Conservation (phyloP, 1,140 invertebrate genomes). For the Schmidtea mediterranea region DNA sequence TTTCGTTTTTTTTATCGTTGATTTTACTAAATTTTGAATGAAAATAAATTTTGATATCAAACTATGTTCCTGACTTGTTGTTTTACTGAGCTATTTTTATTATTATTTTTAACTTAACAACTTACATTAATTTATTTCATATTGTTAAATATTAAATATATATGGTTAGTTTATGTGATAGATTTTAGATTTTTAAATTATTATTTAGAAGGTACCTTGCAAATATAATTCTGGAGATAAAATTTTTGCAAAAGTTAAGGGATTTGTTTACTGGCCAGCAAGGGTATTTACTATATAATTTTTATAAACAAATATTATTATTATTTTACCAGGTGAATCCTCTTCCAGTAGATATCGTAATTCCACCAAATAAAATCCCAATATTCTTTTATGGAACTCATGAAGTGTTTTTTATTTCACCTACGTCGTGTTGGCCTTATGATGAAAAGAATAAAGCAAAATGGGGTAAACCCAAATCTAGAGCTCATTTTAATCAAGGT, state of each 20-base stretch:
- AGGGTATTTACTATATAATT: neutral
- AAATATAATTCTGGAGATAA: conserved; percentile 3
- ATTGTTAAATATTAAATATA: no score
- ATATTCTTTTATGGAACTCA: conserved; percentile 82
- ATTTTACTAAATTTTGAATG: no score
- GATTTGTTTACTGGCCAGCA: conserved; percentile 1
- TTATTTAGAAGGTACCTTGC: no score
- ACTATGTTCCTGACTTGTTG: no score
- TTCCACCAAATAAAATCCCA: conserved; percentile 47
- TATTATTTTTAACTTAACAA: no score
- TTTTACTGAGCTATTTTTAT: no score
- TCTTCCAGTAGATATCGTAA: conserved; percentile 28
- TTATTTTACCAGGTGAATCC: conserved; percentile 39
- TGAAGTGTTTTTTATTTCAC: conserved; percentile 45
- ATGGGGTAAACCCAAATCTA: conserved; percentile 35
- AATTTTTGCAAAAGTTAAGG: conserved; percentile 4
- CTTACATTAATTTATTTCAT: no score
- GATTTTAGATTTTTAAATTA: no score
- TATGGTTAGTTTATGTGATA: no score
- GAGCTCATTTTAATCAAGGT: conserved; percentile 40
- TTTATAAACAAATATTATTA: no score
- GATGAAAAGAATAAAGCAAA: conserved; percentile 36
- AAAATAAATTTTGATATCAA: no score
- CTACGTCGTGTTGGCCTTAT: conserved; percentile 20
- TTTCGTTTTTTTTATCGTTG: no score